These are phyloP conservation scores for Aphaenogaster floridana DNA, from an alignment of 1,140 invertebrate species.

Conservation along the genomic window DNA sequence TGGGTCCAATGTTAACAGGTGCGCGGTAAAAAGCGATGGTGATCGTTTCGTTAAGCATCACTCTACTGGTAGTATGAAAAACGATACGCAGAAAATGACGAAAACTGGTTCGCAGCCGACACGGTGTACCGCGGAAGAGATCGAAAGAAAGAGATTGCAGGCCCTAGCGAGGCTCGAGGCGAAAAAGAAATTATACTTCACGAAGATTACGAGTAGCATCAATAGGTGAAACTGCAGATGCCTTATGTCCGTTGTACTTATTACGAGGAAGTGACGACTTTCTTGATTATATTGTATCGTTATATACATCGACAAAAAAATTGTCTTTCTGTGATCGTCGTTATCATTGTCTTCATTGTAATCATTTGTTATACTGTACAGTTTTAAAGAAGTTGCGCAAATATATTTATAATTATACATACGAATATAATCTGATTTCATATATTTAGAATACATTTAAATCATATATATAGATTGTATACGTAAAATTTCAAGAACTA, in stretches of 20 bases:
- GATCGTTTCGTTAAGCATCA: constrained; percentile 61
- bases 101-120: constrained; percentile 57
- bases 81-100: constrained; percentile 10
- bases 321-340: constrained; percentile 1
- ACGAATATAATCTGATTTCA: background rate
- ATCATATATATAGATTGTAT: background rate
- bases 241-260: background rate
- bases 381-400: constrained; percentile 20
- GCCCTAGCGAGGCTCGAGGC: constrained; percentile 80
- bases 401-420: constrained; percentile 56
- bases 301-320: background rate
- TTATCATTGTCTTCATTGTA: constrained; percentile 12
- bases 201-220: constrained; percentile 9
- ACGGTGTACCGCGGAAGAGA: constrained; percentile 81
- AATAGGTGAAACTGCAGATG: constrained; percentile 65
- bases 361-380: background rate
- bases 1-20: constrained; percentile 71
- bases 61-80: constrained; percentile 61
- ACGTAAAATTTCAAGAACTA: constrained; percentile 1
- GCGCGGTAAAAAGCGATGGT: constrained; percentile 62
- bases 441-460: background rate
- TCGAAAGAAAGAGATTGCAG: constrained; percentile 82
- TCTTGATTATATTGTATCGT: background rate
- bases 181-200: constrained; percentile 68
- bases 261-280: background rate